These are phyloP conservation scores for Diachrysia chrysitis DNA, from an alignment of 2,888 invertebrate genomes.

Conservation along the genomic window DNA sequence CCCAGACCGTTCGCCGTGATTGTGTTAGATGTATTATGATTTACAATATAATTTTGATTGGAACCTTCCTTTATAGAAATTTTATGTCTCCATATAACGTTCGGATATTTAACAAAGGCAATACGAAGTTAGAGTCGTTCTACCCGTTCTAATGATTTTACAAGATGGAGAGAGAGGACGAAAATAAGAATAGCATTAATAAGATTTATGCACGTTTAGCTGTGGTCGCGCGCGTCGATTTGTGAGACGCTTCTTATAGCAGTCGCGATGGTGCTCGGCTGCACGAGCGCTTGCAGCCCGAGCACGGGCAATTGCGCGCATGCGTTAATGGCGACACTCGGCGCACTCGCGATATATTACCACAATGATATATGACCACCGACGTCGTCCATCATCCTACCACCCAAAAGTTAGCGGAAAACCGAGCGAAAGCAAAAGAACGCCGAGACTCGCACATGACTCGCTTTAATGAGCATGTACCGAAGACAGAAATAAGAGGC, in stretches of 20 bases:
- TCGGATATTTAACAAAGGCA: slow-evolving; percentile 69
- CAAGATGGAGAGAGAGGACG: slow-evolving; percentile 77
- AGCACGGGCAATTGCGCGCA: slow-evolving; percentile 83
- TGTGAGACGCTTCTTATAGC: slow-evolving; percentile 83
- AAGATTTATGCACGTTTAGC: slow-evolving; percentile 86
- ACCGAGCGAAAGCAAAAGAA: slow-evolving; percentile 81
- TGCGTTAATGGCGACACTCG: slow-evolving; percentile 89
- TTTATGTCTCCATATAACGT: slow-evolving; percentile 69
- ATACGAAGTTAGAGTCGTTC: slow-evolving; percentile 59
- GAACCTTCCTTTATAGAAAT: slow-evolving; percentile 70
- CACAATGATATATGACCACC: slow-evolving; percentile 87
- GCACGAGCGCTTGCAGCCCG: slow-evolving; percentile 60
- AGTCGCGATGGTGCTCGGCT: slow-evolving; percentile 72
- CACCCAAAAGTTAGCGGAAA: slow-evolving; percentile 89
- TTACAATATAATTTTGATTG: slow-evolving; percentile 82
- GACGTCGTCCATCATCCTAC: slow-evolving; percentile 87
- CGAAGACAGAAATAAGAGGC: slow-evolving; percentile 88
- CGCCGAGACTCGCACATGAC: slow-evolving; percentile 71
- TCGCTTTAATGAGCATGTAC: slow-evolving; percentile 87
- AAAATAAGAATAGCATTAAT: slow-evolving; percentile 86
- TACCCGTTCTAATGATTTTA: slow-evolving; percentile 78
- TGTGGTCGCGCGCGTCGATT: slow-evolving; percentile 85
- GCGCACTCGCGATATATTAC: slow-evolving; percentile 87
- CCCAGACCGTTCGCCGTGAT: slow-evolving; percentile 74
- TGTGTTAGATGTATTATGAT: slow-evolving; percentile 69